These are phyloP conservation scores for Cercopithecus petaurista DNA, from an alignment of 2,797 vertebrate species.

Conservation along the genomic window DNA sequence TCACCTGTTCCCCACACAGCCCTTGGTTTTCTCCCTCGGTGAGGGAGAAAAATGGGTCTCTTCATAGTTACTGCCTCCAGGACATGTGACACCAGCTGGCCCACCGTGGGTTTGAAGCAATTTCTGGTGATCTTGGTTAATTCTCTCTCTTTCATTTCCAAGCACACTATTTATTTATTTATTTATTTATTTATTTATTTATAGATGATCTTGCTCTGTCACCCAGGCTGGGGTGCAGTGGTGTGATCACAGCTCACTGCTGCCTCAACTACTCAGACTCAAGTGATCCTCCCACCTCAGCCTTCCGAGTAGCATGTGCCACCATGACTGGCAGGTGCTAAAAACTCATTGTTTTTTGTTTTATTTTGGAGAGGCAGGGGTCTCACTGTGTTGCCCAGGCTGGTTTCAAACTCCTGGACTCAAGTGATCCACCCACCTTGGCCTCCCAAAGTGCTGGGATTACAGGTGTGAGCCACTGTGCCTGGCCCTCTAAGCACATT, in stretches of 20 bases:
- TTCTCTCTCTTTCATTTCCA: neutral
- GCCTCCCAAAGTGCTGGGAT: neutral
- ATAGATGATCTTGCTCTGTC: neutral
- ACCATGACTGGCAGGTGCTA: neutral
- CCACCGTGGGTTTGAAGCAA: neutral
- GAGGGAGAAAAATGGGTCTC: neutral
- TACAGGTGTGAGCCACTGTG: neutral
- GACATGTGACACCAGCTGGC: neutral
- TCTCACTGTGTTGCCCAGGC: neutral
- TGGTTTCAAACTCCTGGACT: neutral
- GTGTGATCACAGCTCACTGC: neutral
- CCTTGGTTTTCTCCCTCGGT: neutral
- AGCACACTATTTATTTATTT: neutral
- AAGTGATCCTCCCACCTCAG: neutral
- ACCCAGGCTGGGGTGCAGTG: neutral
- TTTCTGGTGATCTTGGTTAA: neutral
- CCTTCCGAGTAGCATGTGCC: neutral
- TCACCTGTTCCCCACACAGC: neutral
- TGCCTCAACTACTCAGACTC: neutral
- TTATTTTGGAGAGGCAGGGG: neutral
- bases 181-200: neutral
- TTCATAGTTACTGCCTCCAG: neutral
- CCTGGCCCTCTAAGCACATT: neutral
- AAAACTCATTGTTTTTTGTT: neutral
- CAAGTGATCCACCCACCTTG: neutral